These are phyloP conservation scores for Motacilla alba DNA, from an alignment of 2,113 vertebrate genomes.

Conservation along the genomic window DNA sequence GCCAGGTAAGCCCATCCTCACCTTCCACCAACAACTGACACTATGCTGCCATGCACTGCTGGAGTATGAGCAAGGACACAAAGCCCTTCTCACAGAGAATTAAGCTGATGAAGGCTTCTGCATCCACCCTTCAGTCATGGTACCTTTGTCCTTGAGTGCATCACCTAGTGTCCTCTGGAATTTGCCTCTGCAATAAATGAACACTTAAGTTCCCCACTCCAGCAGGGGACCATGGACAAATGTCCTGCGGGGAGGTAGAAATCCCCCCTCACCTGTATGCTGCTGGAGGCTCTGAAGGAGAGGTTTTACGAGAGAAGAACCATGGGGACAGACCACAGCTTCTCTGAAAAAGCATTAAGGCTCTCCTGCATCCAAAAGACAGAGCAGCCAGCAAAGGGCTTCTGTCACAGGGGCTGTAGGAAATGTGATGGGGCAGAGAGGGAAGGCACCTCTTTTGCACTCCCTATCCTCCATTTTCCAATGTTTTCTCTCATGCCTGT, in stretches of 20 bases:
- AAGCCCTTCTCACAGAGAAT: neutral
- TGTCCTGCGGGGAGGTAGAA: neutral
- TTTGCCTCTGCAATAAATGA: neutral
- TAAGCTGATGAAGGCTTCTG: neutral
- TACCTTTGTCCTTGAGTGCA: neutral
- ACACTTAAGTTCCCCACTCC: neutral
- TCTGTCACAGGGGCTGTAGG: neutral
- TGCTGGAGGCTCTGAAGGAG: neutral
- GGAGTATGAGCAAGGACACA: neutral
- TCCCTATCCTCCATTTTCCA: neutral
- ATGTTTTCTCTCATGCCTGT: neutral
- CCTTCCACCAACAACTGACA: fast-evolving
- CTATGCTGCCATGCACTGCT: neutral
- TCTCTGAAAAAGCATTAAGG: neutral
- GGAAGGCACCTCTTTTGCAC: neutral
- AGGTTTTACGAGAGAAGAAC: neutral
- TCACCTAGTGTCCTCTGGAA: neutral
- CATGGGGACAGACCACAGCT: neutral
- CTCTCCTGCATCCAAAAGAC: neutral
- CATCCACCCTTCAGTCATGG: neutral
- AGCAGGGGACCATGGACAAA: neutral
- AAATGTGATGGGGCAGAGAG: neutral
- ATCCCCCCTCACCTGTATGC: fast-evolving
- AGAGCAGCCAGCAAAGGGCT: neutral
- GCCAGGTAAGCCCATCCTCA: neutral